Base-by-base conservation (phyloP, 2,888 invertebrate genomes). In the Eupithecia pulchellata region DNA sequence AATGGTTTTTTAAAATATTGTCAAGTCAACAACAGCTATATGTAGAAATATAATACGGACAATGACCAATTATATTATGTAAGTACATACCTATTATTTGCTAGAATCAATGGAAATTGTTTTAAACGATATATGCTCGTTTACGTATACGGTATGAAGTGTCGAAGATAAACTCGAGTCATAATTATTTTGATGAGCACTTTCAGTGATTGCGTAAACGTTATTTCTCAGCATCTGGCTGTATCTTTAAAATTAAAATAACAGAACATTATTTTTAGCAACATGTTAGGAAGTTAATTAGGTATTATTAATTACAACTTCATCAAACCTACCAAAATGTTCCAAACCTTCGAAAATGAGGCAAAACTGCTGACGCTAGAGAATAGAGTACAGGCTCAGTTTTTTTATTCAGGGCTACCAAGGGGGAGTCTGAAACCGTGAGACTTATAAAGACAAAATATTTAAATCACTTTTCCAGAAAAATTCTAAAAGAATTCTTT, bases 221-320 rank as follows among this genome's bases (percentile, higher is more conserved):
- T 68, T 34, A 55, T 55, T 47, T 52, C 47, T 69, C 4, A 36
- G 39, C 61, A 61, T 47, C 47, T 64, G 47, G 47, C 47, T 29
- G 61, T 20, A 52, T 30, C 52, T 47, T 64, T 64, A 64, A 34
- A 42, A 36, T 34, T n/a, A 1, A 47, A 42, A 64, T 63, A 69
- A 69, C 77, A 74, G 71, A 81, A 20, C 84, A 87, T 85, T 86
- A 82, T 82, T 83, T 86, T 86, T 89, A 90, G 89, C 87, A 89
- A 90, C 79, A 32, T 11, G 4, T 52, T 4, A 52, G 52, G 11
- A 52, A 25, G 52, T 20, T 52, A 11, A 52, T 52, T 52, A 20
- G 47, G 11, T 52, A 52, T 25, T 52, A 9, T 25, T 52, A 4
- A 52, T 52, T 13, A 52, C 13, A 52, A 13, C 20, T 52, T 25